A percentile compares a stretch with the other conserved stretches of the same genome.
These are phyloP conservation scores for Arbacia lixula DNA, from an alignment of 53 echinoderm and acorn worm species.

Conservation along the genomic window DNA sequence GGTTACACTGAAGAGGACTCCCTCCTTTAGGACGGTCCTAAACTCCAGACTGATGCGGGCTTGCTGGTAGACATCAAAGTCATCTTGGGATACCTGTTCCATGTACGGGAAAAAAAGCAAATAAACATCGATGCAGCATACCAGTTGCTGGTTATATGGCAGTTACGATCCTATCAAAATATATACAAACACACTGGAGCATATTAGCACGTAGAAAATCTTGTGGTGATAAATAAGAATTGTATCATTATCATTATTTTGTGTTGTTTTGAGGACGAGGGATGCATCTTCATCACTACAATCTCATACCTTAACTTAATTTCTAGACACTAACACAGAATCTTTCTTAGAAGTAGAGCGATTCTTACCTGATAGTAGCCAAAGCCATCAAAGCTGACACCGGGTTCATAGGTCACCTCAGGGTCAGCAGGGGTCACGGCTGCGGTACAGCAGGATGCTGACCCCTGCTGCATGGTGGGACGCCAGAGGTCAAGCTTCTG, in stretches of 20 bases:
- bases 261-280: too few relatives aligned
- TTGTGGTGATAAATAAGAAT: too few relatives aligned
- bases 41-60: slow-evolving; percentile 81
- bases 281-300: too few relatives aligned
- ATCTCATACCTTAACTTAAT: too few relatives aligned
- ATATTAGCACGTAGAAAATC: too few relatives aligned
- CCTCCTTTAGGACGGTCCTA: slow-evolving; percentile 80
- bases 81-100: slow-evolving; percentile 65
- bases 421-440: slow-evolving; percentile 37
- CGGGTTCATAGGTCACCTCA: slow-evolving; percentile 57
- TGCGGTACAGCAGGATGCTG: slow-evolving; percentile 75
- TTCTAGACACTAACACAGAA: too few relatives aligned
- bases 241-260: too few relatives aligned
- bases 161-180: too few relatives aligned
- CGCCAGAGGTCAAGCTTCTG: slow-evolving; percentile 88
- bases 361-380: slow-evolving; percentile 81
- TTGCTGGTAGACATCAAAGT: slow-evolving; percentile 68
- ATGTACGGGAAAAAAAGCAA: background rate
- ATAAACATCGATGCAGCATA: too few relatives aligned
- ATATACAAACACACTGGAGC: too few relatives aligned
- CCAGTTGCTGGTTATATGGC: too few relatives aligned
- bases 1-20: slow-evolving; percentile 73
- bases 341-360: too few relatives aligned
- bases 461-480: slow-evolving; percentile 77
- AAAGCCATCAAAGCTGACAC: slow-evolving; percentile 79